Base-by-base conservation (phyloP, 2,888 invertebrate genomes). In the Pyrocoelia pectoralis region DNA sequence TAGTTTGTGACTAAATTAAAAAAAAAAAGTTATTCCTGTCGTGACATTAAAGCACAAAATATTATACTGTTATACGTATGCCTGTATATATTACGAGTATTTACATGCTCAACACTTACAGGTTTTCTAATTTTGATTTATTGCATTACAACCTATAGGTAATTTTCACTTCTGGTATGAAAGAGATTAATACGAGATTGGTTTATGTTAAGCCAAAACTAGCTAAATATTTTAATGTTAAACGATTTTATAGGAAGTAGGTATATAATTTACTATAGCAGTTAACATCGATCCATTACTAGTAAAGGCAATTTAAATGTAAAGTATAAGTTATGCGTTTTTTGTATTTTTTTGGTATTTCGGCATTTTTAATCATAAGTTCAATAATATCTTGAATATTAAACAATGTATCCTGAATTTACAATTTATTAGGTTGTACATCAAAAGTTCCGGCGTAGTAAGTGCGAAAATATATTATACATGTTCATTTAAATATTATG, bases 121-220 rank as follows among this genome's bases (percentile, higher is more conserved):
- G n/a, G 33, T 33, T 33, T 33, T 33, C 33, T 33, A 33, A 33
- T 33, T 24, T 33, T 33, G 33, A 33, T 33, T 33, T 33, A 33
- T 33, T 33, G 8, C n/a, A n/a, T 33, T 33, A 33, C 33, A n/a
- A 33, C 33, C n/a, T 8, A 10, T 33, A 33, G 10, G n/a, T 33
- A 33, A 33, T 33, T 33, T 33, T 33, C 33, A 33, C 33, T 33
- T 33, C 33, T 33, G 33, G 33, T 33, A 33, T n/a, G 33, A 33
- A 33, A 33, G 33, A 33, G 33, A 33, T n/a, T 33, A 33, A 33
- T 33, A 33, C n/a, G 10, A 33, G 33, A 33, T 33, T 33, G 10
- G 33, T n/a, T 33, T 33, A 33, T 8, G 10, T 33, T 33, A 33
- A 33, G 33, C 33, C 33, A 33, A 33, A 33, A 33, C 33, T 33